Conservation (phyloP, 2,888 invertebrate species). For the Cacoxenus indagator region DNA sequence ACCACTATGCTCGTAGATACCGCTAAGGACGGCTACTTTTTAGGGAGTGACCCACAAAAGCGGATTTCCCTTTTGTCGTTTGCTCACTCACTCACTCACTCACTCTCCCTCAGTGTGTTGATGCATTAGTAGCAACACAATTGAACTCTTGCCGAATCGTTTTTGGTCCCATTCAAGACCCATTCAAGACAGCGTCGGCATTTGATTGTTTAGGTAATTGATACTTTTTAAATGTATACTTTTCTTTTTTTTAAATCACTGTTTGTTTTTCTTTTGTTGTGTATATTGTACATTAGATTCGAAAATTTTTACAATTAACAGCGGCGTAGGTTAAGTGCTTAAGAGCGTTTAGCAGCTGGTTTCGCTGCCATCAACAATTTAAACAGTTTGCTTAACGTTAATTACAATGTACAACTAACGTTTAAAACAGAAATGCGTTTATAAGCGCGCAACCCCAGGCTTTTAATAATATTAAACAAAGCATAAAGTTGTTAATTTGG, state of each 20-base stretch:
- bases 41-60: slow-evolving; percentile 20
- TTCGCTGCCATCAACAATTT: slow-evolving; percentile 8
- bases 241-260: background rate
- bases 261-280: background rate
- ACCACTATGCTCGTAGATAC: background rate
- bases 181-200: slow-evolving; percentile 7
- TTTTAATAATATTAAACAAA: slow-evolving; percentile 40
- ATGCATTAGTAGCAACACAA: slow-evolving; percentile 15
- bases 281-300: slow-evolving; percentile 14
- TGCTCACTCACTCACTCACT: background rate
- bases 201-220: slow-evolving; percentile 51
- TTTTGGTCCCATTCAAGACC: background rate
- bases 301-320: slow-evolving; percentile 60
- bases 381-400: slow-evolving; percentile 13
- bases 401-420: slow-evolving; percentile 52
- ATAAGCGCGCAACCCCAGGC: slow-evolving; percentile 9
- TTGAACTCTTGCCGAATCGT: slow-evolving; percentile 11
- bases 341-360: background rate
- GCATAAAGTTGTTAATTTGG: slow-evolving; percentile 65
- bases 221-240: slow-evolving; percentile 39
- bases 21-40: background rate
- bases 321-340: slow-evolving; percentile 38
- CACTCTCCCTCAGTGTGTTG: background rate
- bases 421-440: slow-evolving; percentile 33
- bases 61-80: slow-evolving; percentile 22